Base-by-base conservation (phyloP, 1,140 invertebrate genomes). In the Aphelenchoides fujianensis region DNA sequence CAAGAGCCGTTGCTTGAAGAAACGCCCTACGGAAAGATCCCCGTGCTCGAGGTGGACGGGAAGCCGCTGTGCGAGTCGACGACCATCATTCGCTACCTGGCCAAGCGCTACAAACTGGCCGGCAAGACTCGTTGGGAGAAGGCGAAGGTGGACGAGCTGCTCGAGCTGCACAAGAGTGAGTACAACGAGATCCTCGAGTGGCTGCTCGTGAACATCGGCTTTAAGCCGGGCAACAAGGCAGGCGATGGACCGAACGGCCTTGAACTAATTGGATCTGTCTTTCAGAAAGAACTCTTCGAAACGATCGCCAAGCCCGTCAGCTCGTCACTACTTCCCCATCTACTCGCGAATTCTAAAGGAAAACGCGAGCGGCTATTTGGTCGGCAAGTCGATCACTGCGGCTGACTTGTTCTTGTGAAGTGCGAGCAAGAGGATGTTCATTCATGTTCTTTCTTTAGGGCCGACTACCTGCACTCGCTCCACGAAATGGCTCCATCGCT, bases 1-100 rank as follows among this genome's bases (percentile, higher is more conserved):
- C 27, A 61, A 1, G 2, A 61, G 2, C 1, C n/a, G 0, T 12
- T 61, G 19, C 69, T 70, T 3, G 16, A n/a, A 69, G 68, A 70
- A 35, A 70, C 69, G 30, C 71, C 71, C 23, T 75, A 23, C 23
- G 71, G 71, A n/a, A 31, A 72, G 3, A 71, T 73, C 3, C 71
- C 71, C 9, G 72, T 75, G 3, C 9, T 73, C 9, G 73, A 73
- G 35, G 71, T 73, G 1, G 73, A 73, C 30, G 71, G 71, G 16
- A 76, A 75, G 62, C 59, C 12, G 2, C 31, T 73, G n/a, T 34
- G 59, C n/a, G 63, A 73, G 57, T 71, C 73, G 31, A 72, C 34
- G 12, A 68, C 71, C 66, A 73, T 73, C 7, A 9, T 57, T 7
- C 16, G 73, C 9, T 73, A 76, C 35, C 2, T 73, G 0, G 71